Percentiles rank a stretch among this genome's conserved stretches.
These are phyloP conservation scores for Candoia aspera DNA, from an alignment of 2,113 vertebrate species.

Conservation along the genomic window DNA sequence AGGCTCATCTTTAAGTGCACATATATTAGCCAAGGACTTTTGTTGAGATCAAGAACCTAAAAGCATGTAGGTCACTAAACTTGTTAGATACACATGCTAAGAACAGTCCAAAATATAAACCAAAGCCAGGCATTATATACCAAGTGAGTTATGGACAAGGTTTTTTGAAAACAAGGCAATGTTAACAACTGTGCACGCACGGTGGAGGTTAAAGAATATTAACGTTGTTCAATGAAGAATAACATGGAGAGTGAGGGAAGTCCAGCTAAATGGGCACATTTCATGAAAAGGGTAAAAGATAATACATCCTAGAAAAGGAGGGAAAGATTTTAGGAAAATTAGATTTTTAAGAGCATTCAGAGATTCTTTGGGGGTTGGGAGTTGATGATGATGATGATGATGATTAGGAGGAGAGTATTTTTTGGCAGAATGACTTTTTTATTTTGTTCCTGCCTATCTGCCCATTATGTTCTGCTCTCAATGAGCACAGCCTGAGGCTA, in stretches of 20 bases:
- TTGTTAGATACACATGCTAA: background rate
- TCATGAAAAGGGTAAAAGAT: background rate
- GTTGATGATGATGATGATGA: background rate
- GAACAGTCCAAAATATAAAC: background rate
- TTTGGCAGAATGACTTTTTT: background rate
- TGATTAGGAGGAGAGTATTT: background rate
- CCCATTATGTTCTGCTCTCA: background rate
- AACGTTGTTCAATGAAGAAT: background rate
- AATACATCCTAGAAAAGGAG: background rate
- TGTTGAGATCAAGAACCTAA: background rate
- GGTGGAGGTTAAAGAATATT: background rate
- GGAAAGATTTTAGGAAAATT: background rate
- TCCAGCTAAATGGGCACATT: background rate
- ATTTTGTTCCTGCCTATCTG: background rate
- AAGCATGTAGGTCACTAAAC: background rate
- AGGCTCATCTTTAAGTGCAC: background rate
- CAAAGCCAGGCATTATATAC: background rate
- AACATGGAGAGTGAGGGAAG: background rate
- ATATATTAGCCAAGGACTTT: background rate
- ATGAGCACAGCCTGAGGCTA: background rate
- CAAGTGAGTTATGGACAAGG: background rate
- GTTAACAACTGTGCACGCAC: background rate
- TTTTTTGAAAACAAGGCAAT: background rate
- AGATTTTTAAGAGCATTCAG: background rate
- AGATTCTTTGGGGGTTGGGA: background rate